Evolutionary conservation across 2,888 invertebrate species (phyloP), one percentile per base, ranked within the genome.

Genomic region (Cataglyphis albicans): DNA sequence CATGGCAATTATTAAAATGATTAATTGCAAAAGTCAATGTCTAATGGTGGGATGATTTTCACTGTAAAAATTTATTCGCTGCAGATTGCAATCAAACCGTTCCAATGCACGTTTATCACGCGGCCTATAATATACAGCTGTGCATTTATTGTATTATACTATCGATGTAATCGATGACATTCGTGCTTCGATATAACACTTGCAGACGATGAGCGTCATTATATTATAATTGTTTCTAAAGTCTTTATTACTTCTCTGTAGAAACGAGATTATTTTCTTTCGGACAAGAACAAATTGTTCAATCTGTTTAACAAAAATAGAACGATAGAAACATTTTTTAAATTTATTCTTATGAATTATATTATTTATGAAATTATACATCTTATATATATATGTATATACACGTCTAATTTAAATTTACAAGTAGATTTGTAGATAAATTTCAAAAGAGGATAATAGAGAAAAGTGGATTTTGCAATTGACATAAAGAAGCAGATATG

Each of bases 31-130:
- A 41, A 67, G 55, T 76, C 21, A 10, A 15, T 29, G 29, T 29
- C 21, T 41, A 76, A 57, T 73, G 61, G 15, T 25, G 55, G 57
- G 38, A 10, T 57, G 21, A 76, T 57, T 55, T 67, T 18, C 38
- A n/a, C n/a, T 55, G 18, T 67, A 76, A 76, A 76, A 76, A 76
- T 76, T 10, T 3, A 25, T 67, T 29, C 55, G 15, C 29, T 67
- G 67, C 32, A 57, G 67, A 76, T 76, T 67, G 68, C 76, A 67
- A 67, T 76, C 55, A 64, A 55, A 67, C 67, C 57, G n/a, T 38
- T 76, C 6, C 29, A 35, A 76, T 44, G 25, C 35, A 61, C 25
- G 32, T 41, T 76, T 76, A 75, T 76, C 18, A 41, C 3, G 38
- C 67, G 29, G 29, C 38, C 44, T 70, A 18, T 55, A 78, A 70